Conservation (phyloP, 2,888 invertebrate genomes). For the Oasisia sp. region DNA sequence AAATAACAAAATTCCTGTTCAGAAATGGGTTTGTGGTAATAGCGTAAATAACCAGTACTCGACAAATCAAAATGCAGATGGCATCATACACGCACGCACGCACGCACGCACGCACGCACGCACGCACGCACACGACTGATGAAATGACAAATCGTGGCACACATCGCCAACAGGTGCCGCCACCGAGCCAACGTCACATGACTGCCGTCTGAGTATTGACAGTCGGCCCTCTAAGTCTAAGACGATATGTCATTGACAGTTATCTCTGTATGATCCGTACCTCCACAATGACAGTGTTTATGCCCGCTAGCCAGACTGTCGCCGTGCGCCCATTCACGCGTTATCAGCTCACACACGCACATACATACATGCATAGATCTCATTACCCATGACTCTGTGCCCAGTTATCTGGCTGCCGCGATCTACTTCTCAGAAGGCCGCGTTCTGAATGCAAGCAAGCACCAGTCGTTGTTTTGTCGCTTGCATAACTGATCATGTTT, state of each 20-base stretch:
- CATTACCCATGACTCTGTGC: neutral
- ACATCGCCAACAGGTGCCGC: neutral
- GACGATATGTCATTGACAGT: neutral
- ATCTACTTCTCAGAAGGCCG: neutral
- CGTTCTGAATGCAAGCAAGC: neutral
- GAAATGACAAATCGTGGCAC: neutral
- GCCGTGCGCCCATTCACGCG: neutral
- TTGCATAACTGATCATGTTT: neutral
- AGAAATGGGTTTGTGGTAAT: too few relatives aligned
- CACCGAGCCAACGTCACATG: neutral
- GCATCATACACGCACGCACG: too few relatives aligned
- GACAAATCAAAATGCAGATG: too few relatives aligned
- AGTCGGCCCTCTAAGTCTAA: neutral
- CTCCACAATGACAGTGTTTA: neutral
- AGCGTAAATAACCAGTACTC: too few relatives aligned
- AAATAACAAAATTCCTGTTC: too few relatives aligned
- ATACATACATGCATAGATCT: neutral
- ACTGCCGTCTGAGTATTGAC: neutral
- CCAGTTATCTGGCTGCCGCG: neutral
- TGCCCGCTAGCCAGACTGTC: neutral
- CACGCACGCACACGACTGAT: neutral
- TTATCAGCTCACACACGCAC: neutral
- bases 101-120: neutral
- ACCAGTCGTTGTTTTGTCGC: neutral
- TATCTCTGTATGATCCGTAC: neutral